A percentile compares a stretch with the other conserved stretches of the same genome.
Evolutionary conservation across 2,888 invertebrate genomes (phyloP).

Genomic region (Thereva unica): DNA sequence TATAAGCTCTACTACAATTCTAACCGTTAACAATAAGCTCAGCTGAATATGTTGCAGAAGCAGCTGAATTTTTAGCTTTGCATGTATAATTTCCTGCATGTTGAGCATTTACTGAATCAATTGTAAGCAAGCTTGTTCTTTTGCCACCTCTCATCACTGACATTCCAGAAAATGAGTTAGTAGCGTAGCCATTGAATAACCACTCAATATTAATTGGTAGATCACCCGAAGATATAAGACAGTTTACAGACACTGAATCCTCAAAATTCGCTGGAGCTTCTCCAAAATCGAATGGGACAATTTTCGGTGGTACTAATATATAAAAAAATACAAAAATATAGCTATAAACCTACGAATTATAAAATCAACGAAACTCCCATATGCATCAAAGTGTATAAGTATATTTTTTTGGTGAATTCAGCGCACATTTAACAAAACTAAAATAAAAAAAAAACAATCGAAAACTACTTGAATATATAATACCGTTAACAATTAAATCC

Average conservation of each 20-base stretch:
- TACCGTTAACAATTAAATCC: conserved; percentile 72
- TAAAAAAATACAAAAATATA: conserved; percentile 1
- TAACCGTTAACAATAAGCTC: conserved; percentile 56
- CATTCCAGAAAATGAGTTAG: conserved; percentile 51
- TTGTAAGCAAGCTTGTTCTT: conserved; percentile 65
- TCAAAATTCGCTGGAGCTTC: conserved; percentile 72
- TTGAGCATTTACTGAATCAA: conserved; percentile 67
- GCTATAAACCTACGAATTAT: no score
- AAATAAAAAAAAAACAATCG: background rate
- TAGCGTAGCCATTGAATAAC: conserved; percentile 58
- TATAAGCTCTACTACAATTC: conserved; percentile 53
- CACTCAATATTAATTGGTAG: conserved; percentile 70
- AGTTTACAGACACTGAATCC: conserved; percentile 71
- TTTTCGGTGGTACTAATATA: conserved; percentile 74
- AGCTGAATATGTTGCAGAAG: conserved; percentile 59
- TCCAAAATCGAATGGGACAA: conserved; percentile 76
- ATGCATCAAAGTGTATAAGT: no score
- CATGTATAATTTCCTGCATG: conserved; percentile 70
- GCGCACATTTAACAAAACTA: background rate
- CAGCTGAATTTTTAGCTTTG: conserved; percentile 66
- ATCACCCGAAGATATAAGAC: conserved; percentile 73
- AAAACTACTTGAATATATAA: background rate
- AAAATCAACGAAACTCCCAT: no score
- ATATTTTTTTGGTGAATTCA: no score
- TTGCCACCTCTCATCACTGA: conserved; percentile 58